Conservation (phyloP, 2,113 vertebrate genomes). For the Megaptera novaeangliae region DNA sequence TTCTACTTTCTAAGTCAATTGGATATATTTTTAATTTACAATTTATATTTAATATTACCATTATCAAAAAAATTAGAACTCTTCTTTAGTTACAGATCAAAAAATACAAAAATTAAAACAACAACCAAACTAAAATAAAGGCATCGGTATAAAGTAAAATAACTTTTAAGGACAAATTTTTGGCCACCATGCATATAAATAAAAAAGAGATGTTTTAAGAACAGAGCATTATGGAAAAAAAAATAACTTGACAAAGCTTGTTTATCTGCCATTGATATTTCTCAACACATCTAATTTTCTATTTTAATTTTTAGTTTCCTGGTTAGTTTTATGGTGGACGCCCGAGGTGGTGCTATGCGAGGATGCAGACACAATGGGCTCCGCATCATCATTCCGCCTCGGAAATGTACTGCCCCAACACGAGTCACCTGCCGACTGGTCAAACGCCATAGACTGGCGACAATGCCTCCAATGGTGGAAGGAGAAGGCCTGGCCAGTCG, state of each 20-base stretch:
- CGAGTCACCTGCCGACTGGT: slow-evolving; percentile 96
- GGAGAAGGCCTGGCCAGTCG: slow-evolving; percentile 95
- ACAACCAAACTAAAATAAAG: background rate
- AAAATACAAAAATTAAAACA: background rate
- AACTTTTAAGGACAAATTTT: background rate
- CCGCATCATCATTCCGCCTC: slow-evolving; percentile 94
- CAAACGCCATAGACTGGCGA: slow-evolving; percentile 95
- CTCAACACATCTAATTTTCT: background rate
- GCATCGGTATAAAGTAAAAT: background rate
- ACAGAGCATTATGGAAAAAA: background rate
- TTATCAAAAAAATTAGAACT: background rate
- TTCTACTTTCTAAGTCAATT: background rate
- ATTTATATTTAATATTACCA: background rate
- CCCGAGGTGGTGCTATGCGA: slow-evolving; percentile 96
- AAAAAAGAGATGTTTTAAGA: background rate
- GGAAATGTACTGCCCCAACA: slow-evolving; percentile 95
- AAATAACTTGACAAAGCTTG: background rate
- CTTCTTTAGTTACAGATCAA: background rate
- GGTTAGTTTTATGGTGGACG: slow-evolving; percentile 99
- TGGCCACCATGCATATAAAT: background rate
- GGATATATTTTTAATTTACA: background rate
- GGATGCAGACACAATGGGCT: slow-evolving; percentile 97
- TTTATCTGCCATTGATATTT: rapidly evolving
- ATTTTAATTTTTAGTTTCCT: slow-evolving; percentile 88
- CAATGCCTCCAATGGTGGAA: slow-evolving; percentile 98